Conservation (phyloP, 2,888 invertebrate species). For the Cosmia pyralina region DNA sequence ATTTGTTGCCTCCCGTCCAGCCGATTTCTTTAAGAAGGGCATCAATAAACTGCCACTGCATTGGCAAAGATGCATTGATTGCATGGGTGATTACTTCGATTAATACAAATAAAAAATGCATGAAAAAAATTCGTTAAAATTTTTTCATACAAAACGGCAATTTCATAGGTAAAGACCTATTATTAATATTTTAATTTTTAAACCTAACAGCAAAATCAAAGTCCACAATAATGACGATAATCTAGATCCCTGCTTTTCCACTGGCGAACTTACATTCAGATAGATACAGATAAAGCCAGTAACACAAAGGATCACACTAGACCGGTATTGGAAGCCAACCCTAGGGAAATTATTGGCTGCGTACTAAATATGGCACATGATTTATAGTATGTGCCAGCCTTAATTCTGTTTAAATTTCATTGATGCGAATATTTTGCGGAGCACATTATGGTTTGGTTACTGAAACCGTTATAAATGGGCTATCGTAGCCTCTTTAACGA, state of each 20-base stretch:
- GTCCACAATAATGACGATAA: background rate
- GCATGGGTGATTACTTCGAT: too few species aligned
- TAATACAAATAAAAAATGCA: too few species aligned
- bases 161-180: too few species aligned
- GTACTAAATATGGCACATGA: constrained; percentile 65
- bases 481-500: background rate
- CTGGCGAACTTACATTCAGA: constrained; percentile 18
- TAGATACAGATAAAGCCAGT: constrained; percentile 30
- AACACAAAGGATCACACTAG: constrained; percentile 55
- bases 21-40: too few species aligned
- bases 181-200: too few species aligned
- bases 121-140: too few species aligned
- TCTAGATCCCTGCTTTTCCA: background rate
- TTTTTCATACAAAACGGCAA: too few species aligned
- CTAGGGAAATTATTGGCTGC: constrained; percentile 64
- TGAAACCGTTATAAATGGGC: background rate
- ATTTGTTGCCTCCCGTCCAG: too few species aligned
- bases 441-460: constrained; percentile 3
- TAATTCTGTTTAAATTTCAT: constrained; percentile 50
- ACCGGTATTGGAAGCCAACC: constrained; percentile 51
- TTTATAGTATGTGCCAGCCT: constrained; percentile 55
- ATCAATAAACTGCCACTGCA: too few species aligned
- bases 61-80: too few species aligned
- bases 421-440: constrained; percentile 35
- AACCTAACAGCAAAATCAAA: background rate